phyloP scores from a whole-genome alignment of 1,140 invertebrate genomes.

The Leptopilina clavipes region DNA sequence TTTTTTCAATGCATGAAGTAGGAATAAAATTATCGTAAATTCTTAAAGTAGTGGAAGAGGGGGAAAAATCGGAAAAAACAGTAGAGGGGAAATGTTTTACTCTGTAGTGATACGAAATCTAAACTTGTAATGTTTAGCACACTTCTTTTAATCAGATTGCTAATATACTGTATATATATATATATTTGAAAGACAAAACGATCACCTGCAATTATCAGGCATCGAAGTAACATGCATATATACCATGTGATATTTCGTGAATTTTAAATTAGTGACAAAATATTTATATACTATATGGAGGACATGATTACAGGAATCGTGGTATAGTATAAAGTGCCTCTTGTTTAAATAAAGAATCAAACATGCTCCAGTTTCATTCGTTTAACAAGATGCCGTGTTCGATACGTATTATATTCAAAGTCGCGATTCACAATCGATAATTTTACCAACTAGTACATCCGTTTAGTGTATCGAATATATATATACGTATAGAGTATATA shows the following conservation, averaged over 20 bases:
- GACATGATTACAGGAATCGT: slow-evolving; percentile 24
- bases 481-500: neutral
- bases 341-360: slow-evolving; percentile 1
- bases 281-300: neutral
- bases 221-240: neutral
- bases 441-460: slow-evolving; percentile 29
- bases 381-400: slow-evolving; percentile 21
- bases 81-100: too few relatives aligned
- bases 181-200: neutral
- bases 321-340: neutral
- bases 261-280: slow-evolving; percentile 17
- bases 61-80: neutral
- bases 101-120: neutral
- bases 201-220: slow-evolving; percentile 11
- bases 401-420: slow-evolving; percentile 32
- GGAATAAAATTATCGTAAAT: neutral
- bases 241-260: slow-evolving; percentile 12
- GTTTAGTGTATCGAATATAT: slow-evolving; percentile 16
- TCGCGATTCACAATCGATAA: slow-evolving; percentile 30
- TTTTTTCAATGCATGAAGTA: too few relatives aligned
- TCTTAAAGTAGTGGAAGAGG: too few relatives aligned
- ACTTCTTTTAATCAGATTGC: neutral
- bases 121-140: slow-evolving; percentile 6
- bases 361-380: slow-evolving; percentile 29
- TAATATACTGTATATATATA: neutral